Base-by-base conservation (phyloP, 2,797 vertebrate genomes). In the Danio kyathit region DNA sequence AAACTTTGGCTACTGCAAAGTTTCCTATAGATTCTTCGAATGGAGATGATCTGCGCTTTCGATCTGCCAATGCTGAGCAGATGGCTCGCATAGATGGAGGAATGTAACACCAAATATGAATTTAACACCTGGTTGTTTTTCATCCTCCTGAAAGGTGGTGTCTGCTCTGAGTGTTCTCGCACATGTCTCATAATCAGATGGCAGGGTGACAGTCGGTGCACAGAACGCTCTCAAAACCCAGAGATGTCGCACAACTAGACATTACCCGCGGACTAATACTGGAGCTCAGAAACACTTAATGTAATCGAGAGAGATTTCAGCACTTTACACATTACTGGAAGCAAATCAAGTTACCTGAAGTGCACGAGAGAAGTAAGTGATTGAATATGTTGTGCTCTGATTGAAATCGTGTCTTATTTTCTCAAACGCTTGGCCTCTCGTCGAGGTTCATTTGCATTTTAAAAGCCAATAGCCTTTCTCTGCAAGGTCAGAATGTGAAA, bases 51-150 rank as follows among this genome's bases (percentile, higher is more conserved):
- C 87, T 89, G 73, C 29, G 29, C 79, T 84, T 89, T 88, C 88
- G 83, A 67, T 86, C 86, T 88, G 82, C 82, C 70, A 76, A 69
- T 65, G 72, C 79, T 73, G 88, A 92, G 90, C 92, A 94, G 93
- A 94, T 94, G 93, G 92, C 85, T 76, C 38, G 80, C 86, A 87
- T 76, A 90, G 87, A 89, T 87, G 86, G 85, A 88, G 86, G 89
- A 88, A 89, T 89, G 83, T 92, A 87, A 87, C 90, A 91, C 89
- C 83, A 78, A 90, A 92, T 91, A 85, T 90, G 91, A 91, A 92
- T 92, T 88, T 92, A 92, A 91, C 90, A 88, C 90, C 90, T 88
- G 89, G 90, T 87, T 90, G 87, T 83, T 90, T 89, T 89, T 77
- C 61, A 60, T 79, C 72, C 65, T 84, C 82, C 76, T 82, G 64